phyloP scores from a whole-genome alignment of 2,113 vertebrate species.

The Sebastes fasciatus region DNA sequence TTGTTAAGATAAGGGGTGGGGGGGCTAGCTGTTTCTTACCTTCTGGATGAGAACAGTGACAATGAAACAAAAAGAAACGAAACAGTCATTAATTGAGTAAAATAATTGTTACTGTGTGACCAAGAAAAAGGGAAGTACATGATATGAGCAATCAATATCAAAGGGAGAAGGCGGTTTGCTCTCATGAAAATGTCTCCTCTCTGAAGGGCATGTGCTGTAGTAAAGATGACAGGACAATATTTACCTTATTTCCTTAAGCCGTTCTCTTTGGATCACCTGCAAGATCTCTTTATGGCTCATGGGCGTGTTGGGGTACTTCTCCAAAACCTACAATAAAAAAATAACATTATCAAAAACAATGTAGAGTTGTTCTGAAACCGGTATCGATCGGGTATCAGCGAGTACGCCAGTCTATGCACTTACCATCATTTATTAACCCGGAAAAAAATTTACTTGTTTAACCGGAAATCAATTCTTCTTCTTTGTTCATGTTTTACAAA shows the following conservation, averaged over 20 bases:
- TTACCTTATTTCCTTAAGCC: slow-evolving; percentile 98
- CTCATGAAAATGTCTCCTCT: slow-evolving; percentile 15
- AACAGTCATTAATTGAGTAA: slow-evolving; percentile 74
- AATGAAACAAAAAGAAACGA: slow-evolving; percentile 83
- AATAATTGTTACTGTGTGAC: slow-evolving; percentile 52
- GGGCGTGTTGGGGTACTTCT: slow-evolving; percentile 98
- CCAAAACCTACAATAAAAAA: slow-evolving; percentile 89
- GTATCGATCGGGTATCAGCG: too few relatives aligned
- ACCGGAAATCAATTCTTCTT: too few relatives aligned
- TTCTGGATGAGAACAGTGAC: slow-evolving; percentile 87
- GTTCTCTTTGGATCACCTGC: slow-evolving; percentile 97
- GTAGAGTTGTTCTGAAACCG: too few relatives aligned
- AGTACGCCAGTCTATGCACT: too few relatives aligned
- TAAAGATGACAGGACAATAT: neutral
- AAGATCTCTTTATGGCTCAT: slow-evolving; percentile 99
- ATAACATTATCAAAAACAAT: neutral
- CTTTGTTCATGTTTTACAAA: too few relatives aligned
- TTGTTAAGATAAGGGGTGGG: slow-evolving; percentile 56
- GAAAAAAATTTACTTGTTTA: too few relatives aligned
- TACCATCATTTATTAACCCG: too few relatives aligned
- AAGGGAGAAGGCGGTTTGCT: slow-evolving; percentile 2
- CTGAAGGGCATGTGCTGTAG: neutral
- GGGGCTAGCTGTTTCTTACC: slow-evolving; percentile 80
- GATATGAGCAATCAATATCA: slow-evolving; percentile 27
- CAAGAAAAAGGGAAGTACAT: slow-evolving; percentile 43